Percentiles rank a stretch among this genome's conserved stretches.
These are phyloP conservation scores for Macropis europaea DNA, from an alignment of 2,888 invertebrate genomes.

Conservation along the genomic window DNA sequence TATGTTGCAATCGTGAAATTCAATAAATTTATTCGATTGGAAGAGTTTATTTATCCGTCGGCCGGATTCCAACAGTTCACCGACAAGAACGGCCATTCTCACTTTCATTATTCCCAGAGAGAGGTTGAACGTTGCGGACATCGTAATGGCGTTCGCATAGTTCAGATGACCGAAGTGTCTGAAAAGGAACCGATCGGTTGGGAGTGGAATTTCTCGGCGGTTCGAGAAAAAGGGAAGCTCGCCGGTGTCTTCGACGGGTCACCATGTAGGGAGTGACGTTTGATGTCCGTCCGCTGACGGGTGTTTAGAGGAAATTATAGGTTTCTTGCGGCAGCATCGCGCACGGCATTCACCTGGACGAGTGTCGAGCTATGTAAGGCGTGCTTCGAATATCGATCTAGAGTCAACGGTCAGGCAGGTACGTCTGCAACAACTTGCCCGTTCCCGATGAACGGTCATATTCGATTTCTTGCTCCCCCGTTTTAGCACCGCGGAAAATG, in stretches of 20 bases:
- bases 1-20: too few species aligned
- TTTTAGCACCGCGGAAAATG: not conserved
- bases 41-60: too few species aligned
- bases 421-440: slow-evolving; percentile 29
- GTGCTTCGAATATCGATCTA: slow-evolving; percentile 71
- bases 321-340: slow-evolving; percentile 60
- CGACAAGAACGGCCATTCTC: too few species aligned
- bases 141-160: not conserved
- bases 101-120: too few species aligned
- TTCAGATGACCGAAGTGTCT: not conserved
- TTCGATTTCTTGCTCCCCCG: slow-evolving; percentile 41
- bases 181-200: not conserved
- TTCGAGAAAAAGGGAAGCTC: slow-evolving; percentile 36
- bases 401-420: slow-evolving; percentile 57
- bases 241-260: slow-evolving; percentile 32
- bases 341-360: slow-evolving; percentile 49
- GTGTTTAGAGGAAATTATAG: slow-evolving; percentile 73
- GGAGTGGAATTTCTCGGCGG: slow-evolving; percentile 5
- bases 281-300: slow-evolving; percentile 66
- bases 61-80: too few species aligned
- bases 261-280: slow-evolving; percentile 56
- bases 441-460: slow-evolving; percentile 33
- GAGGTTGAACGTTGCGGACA: not conserved
- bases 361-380: slow-evolving; percentile 57
- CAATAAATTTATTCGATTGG: too few species aligned